Percentiles rank a stretch among this genome's conserved stretches.
Conservation (phyloP, 2,113 vertebrate species). For the Propithecus coquereli region DNA sequence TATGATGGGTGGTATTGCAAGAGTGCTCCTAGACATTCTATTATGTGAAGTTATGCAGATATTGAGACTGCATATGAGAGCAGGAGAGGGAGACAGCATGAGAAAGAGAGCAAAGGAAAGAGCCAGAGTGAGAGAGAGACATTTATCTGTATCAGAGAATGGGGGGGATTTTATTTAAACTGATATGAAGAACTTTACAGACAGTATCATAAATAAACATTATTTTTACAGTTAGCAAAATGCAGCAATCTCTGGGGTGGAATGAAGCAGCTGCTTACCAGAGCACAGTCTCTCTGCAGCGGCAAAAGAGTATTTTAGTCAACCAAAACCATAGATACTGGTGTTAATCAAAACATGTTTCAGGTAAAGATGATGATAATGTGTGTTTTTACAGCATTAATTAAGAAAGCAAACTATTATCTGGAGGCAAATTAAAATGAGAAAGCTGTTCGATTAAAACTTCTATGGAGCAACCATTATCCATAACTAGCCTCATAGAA, state of each 20-base stretch:
- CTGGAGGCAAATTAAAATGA: conserved; percentile 69
- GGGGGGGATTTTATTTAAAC: neutral
- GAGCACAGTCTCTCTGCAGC: neutral
- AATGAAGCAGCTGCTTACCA: conserved; percentile 46
- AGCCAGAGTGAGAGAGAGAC: neutral
- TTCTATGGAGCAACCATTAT: conserved; percentile 3
- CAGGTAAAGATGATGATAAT: conserved; percentile 60
- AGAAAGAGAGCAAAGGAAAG: neutral
- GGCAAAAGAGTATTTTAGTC: neutral
- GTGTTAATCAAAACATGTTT: conserved; percentile 60
- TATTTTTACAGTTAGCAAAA: conserved; percentile 58
- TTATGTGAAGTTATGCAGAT: neutral
- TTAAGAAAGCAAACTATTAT: conserved; percentile 65
- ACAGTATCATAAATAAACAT: conserved; percentile 30
- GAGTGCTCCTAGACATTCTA: neutral
- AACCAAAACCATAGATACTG: neutral
- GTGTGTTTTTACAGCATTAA: conserved; percentile 65
- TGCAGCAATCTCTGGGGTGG: conserved; percentile 22
- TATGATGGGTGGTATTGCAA: neutral
- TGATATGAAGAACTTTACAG: neutral
- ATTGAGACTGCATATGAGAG: neutral
- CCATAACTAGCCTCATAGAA: neutral
- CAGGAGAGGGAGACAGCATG: neutral
- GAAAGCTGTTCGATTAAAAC: conserved; percentile 57
- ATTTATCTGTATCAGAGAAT: neutral